These are phyloP conservation scores for Trogon melanurus DNA, from an alignment of 2,113 vertebrate genomes.

Conservation along the genomic window DNA sequence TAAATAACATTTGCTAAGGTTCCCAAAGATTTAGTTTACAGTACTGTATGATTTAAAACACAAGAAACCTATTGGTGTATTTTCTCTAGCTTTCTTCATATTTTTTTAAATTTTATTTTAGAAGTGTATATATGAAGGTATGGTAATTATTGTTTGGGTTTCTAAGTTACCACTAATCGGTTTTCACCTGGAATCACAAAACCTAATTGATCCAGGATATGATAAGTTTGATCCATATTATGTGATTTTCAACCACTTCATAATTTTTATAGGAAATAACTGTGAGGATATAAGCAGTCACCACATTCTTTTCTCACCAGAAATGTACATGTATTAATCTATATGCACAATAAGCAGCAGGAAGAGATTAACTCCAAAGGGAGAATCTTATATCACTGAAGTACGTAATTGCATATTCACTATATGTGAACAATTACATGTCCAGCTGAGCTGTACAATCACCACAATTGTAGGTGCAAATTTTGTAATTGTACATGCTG, in stretches of 20 bases:
- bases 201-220: neutral
- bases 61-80: neutral
- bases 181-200: slow-evolving; percentile 17
- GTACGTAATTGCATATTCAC: neutral
- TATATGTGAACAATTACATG: neutral
- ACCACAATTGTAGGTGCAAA: neutral
- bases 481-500: neutral
- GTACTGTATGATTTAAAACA: neutral
- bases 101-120: neutral
- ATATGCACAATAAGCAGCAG: slow-evolving; percentile 2
- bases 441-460: neutral
- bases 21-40: neutral
- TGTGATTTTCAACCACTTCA: neutral
- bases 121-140: neutral
- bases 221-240: neutral
- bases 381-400: neutral
- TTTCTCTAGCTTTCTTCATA: neutral
- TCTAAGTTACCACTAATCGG: neutral
- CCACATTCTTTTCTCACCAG: slow-evolving; percentile 9
- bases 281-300: neutral
- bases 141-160: neutral
- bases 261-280: slow-evolving; percentile 15
- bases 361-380: slow-evolving; percentile 40
- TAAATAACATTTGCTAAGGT: neutral
- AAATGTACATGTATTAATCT: neutral